phyloP scores from a whole-genome alignment of 2,797 vertebrate genomes.

The Poecile montanus region DNA sequence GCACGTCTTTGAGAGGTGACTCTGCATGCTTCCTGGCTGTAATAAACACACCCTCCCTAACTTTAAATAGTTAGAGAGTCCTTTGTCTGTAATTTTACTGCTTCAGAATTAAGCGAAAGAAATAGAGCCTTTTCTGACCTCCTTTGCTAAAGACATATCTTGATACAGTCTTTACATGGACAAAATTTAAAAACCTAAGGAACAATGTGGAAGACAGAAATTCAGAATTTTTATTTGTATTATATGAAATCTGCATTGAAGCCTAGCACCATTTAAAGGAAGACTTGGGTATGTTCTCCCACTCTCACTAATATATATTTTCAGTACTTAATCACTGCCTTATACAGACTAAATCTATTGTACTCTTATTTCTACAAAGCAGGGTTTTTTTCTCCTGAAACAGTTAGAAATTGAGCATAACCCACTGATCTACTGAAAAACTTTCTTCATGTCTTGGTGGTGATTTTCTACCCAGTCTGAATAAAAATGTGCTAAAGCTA shows the following conservation, averaged over 20 bases:
- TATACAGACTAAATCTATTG: neutral
- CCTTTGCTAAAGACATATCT: neutral
- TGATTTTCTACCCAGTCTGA: neutral
- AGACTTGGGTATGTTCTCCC: neutral
- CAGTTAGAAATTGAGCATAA: neutral
- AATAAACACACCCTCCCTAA: too few species aligned
- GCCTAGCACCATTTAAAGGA: neutral
- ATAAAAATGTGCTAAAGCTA: neutral
- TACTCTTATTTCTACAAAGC: neutral
- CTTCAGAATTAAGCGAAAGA: neutral
- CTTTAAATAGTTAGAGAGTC: too few species aligned
- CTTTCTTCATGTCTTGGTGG: neutral
- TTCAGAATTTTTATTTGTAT: neutral
- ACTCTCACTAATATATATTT: neutral
- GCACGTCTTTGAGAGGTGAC: too few species aligned
- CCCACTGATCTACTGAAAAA: neutral
- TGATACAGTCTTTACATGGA: rapidly evolving
- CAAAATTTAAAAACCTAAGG: neutral
- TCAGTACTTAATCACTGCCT: neutral
- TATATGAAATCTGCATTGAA: neutral
- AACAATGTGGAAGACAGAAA: neutral
- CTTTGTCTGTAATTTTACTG: too few species aligned
- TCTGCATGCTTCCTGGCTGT: too few species aligned
- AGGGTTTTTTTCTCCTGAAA: neutral
- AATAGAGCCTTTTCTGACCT: neutral